Evolutionary conservation across 2,888 invertebrate species (phyloP).

Genomic region (Chironomus riparius): DNA sequence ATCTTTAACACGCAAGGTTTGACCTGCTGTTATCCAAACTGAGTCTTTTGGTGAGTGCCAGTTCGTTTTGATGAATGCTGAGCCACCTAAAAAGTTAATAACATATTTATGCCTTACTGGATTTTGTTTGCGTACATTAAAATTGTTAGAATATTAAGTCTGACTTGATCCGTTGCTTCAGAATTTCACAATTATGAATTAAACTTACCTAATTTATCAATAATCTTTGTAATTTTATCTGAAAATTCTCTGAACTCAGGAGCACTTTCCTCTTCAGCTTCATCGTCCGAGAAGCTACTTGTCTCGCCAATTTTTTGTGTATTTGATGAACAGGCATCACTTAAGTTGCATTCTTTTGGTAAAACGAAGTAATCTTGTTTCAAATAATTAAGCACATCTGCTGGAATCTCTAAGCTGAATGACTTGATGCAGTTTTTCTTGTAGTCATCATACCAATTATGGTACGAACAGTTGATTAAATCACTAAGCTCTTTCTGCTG

Average conservation of each 20-base stretch:
- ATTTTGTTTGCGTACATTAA: background rate
- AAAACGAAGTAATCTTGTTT: conserved; percentile 30
- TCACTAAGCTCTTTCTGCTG: background rate
- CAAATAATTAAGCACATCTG: conserved; percentile 29
- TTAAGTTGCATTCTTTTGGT: conserved; percentile 30
- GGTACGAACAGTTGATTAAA: conserved; percentile 28
- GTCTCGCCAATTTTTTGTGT: conserved; percentile 6
- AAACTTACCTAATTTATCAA: conserved; percentile 23
- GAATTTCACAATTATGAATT: conserved; percentile 15
- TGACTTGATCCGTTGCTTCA: conserved; percentile 30
- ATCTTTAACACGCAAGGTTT: conserved; percentile 29
- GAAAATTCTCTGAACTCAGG: conserved; percentile 31
- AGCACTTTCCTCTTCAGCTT: conserved; percentile 1
- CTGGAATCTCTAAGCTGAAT: conserved; percentile 28
- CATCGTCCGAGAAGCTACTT: conserved; percentile 28
- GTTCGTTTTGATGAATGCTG: conserved; percentile 31
- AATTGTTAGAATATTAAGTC: conserved; percentile 17
- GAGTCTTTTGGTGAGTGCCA: conserved; percentile 32
- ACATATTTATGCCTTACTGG: background rate
- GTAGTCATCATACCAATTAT: conserved; percentile 29
- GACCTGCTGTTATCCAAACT: conserved; percentile 31
- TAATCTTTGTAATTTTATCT: conserved; percentile 13
- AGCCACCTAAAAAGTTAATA: background rate
- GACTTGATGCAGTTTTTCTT: conserved; percentile 30
- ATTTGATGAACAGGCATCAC: background rate